Percentiles rank a stretch among this genome's conserved stretches.
Conservation (phyloP, 1,140 invertebrate genomes). For the Chionoecetes opilio region DNA sequence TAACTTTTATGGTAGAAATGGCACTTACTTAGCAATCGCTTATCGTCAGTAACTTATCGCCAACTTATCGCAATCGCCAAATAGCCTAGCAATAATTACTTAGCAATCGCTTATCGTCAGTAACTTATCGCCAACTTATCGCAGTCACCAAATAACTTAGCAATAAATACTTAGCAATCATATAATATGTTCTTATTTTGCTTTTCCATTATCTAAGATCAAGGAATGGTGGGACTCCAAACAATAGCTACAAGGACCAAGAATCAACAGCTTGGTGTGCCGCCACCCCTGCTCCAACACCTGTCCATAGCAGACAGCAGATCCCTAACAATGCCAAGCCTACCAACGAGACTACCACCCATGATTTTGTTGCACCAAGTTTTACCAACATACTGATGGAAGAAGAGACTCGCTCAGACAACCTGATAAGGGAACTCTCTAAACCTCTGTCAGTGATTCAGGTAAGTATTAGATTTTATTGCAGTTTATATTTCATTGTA, state of each 20-base stretch:
- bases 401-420: conserved; percentile 57
- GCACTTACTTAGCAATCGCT: too few species aligned
- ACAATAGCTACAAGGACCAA: not conserved
- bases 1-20: too few species aligned
- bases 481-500: not conserved
- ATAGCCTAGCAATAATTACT: too few species aligned
- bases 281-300: not conserved
- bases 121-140: too few species aligned
- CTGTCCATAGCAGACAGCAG: not conserved
- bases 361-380: conserved; percentile 12
- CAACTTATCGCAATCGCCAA: too few species aligned
- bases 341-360: not conserved
- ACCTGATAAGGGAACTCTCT: conserved; percentile 54
- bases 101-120: too few species aligned
- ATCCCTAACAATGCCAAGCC: not conserved
- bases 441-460: conserved; percentile 59
- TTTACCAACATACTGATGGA: conserved; percentile 49
- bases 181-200: not conserved
- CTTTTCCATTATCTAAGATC: not conserved
- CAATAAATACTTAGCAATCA: too few species aligned
- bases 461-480: conserved; percentile 33
- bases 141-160: too few species aligned
- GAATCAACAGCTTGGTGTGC: conserved; percentile 15
- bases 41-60: too few species aligned
- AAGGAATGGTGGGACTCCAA: conserved; percentile 15